Conservation (phyloP, 2,888 invertebrate species). For the Caenorhabditis auriculariae region DNA sequence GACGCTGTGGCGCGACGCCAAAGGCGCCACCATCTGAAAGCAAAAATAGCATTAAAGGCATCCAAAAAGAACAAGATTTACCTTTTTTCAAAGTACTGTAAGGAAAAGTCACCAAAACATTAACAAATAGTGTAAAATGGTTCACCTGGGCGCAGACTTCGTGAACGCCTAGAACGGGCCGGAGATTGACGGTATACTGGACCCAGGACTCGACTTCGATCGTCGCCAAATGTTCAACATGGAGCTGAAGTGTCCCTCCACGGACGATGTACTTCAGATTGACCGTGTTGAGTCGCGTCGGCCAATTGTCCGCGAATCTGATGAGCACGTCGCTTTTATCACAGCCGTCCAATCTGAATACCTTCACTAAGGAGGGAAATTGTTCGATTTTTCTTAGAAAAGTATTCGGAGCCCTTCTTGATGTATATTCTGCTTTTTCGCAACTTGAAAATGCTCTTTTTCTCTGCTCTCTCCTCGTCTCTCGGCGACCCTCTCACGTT, state of each 20-base stretch:
- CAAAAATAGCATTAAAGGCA: background rate
- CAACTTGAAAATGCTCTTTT: too few relatives aligned
- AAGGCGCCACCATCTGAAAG: constrained; percentile 18
- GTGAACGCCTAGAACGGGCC: constrained; percentile 16
- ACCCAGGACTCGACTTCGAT: constrained; percentile 37
- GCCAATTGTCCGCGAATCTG: constrained; percentile 52
- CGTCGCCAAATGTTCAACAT: constrained; percentile 19
- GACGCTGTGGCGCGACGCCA: constrained; percentile 17
- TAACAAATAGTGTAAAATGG: background rate
- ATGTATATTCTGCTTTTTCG: too few relatives aligned
- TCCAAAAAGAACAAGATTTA: background rate
- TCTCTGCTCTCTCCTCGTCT: too few relatives aligned
- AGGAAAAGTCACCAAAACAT: too few relatives aligned
- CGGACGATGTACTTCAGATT: constrained; percentile 47
- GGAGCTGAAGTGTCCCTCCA: constrained; percentile 31
- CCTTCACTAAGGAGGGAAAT: too few relatives aligned
- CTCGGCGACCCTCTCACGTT: too few relatives aligned
- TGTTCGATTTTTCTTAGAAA: too few relatives aligned
- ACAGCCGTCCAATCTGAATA: constrained; percentile 36
- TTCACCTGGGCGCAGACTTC: constrained; percentile 26
- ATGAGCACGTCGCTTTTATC: constrained; percentile 41
- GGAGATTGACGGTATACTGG: constrained; percentile 33
- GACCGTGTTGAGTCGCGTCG: constrained; percentile 36
- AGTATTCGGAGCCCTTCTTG: too few relatives aligned
- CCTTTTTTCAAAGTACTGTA: background rate